phyloP scores from a whole-genome alignment of 1,140 invertebrate genomes.

The Drosophila kikkawai region DNA sequence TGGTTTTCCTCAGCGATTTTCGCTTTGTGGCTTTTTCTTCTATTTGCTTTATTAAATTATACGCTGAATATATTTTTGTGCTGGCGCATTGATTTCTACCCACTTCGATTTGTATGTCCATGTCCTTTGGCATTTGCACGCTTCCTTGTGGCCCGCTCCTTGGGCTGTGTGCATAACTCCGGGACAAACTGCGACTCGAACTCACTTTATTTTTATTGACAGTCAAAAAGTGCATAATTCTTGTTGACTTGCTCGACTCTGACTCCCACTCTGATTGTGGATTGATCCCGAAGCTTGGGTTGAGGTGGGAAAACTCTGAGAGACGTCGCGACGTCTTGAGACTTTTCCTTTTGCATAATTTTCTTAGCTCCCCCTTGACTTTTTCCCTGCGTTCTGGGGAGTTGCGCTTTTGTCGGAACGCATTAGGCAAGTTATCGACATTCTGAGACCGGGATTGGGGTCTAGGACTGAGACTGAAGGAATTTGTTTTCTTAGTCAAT shows the following conservation, averaged over 20 bases:
- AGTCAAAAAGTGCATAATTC: conserved; percentile 82
- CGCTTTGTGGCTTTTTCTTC: conserved; percentile 56
- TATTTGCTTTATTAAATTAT: conserved; percentile 85
- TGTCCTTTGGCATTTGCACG: conserved; percentile 72
- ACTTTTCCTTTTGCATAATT: conserved; percentile 67
- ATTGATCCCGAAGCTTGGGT: not conserved
- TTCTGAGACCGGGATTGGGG: not conserved
- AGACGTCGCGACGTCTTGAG: conserved; percentile 58
- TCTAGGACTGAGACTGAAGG: conserved; percentile 16
- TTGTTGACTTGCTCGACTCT: conserved; percentile 75
- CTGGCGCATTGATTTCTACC: conserved; percentile 79
- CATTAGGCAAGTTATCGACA: conserved; percentile 60
- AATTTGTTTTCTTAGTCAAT: conserved; percentile 84
- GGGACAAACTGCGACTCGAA: conserved; percentile 59
- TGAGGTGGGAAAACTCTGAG: conserved; percentile 17
- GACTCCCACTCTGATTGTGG: conserved; percentile 33
- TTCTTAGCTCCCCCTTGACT: conserved; percentile 19
- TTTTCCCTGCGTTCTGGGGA: conserved; percentile 20
- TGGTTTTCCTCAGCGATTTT: conserved; percentile 33
- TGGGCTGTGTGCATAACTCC: conserved; percentile 31
- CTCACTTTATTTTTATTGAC: conserved; percentile 83
- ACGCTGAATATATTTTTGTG: conserved; percentile 83
- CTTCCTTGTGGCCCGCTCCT: conserved; percentile 9
- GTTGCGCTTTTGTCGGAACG: conserved; percentile 77
- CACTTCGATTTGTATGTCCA: conserved; percentile 80